Evolutionary conservation across 2,113 vertebrate species (phyloP).

Genomic region (Clarias gariepinus): DNA sequence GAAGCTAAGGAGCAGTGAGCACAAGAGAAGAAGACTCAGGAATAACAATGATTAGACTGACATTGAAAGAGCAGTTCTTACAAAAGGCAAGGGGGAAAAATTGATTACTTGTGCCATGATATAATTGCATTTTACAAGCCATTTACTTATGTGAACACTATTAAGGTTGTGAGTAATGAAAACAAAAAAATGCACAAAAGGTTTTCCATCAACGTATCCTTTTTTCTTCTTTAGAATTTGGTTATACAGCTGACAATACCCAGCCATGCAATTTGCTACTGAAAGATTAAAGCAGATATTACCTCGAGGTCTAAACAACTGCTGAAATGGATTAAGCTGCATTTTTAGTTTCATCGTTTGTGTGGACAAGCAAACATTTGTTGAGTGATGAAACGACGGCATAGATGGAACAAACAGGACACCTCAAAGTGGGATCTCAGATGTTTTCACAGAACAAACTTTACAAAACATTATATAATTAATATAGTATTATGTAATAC

Average conservation of each 20-base stretch:
- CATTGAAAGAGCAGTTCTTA: slow-evolving; percentile 6
- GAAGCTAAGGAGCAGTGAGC: background rate
- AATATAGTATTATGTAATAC: background rate
- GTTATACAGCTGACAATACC: background rate
- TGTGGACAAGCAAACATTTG: background rate
- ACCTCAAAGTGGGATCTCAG: background rate
- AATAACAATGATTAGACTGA: slow-evolving; percentile 16
- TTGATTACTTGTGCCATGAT: slow-evolving; percentile 17
- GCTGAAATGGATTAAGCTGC: background rate
- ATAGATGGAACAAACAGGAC: background rate
- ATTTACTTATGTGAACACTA: background rate
- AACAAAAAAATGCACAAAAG: background rate
- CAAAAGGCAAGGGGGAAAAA: slow-evolving; percentile 26
- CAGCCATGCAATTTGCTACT: background rate
- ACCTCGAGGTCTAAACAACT: background rate
- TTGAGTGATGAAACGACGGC: too few relatives aligned
- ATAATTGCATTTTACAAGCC: slow-evolving; percentile 39
- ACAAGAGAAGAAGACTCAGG: slow-evolving; percentile 14
- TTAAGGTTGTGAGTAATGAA: slow-evolving; percentile 6
- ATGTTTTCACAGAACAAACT: background rate
- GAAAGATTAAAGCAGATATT: background rate
- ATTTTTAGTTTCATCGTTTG: background rate
- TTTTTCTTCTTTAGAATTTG: background rate
- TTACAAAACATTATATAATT: background rate
- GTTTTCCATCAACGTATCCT: slow-evolving; percentile 2